Percentiles rank a stretch among this genome's conserved stretches.
phyloP scores from a whole-genome alignment of 2,888 invertebrate genomes.

The Epiblema foenella region DNA sequence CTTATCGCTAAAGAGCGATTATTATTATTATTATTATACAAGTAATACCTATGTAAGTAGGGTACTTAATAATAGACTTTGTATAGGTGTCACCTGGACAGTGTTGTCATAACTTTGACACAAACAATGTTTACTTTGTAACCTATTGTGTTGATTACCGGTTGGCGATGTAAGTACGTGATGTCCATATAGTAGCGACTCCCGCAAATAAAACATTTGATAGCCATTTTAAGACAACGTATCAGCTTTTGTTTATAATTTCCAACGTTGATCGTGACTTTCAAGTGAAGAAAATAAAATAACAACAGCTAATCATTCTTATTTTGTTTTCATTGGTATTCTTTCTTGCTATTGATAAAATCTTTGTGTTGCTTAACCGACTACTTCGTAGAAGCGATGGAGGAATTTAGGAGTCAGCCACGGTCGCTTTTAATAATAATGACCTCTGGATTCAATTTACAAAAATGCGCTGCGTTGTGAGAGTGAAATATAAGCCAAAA shows the following conservation, averaged over 20 bases:
- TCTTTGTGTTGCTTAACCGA: not conserved
- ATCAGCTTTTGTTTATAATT: not conserved
- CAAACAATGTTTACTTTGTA: not conserved
- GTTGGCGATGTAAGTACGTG: not conserved
- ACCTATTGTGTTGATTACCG: constrained; percentile 2
- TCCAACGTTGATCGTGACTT: not conserved
- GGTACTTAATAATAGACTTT: not conserved
- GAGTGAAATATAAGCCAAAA: too few species aligned
- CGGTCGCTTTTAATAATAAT: not conserved
- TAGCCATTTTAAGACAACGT: not conserved
- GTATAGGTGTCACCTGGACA: constrained; percentile 1
- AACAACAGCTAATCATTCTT: not conserved
- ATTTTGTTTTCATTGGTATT: not conserved
- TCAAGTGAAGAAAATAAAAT: not conserved
- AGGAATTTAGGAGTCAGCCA: not conserved
- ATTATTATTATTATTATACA: not conserved
- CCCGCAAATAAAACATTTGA: not conserved
- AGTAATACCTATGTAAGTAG: not conserved
- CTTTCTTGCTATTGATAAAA: not conserved
- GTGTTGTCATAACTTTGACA: not conserved
- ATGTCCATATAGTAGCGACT: not conserved
- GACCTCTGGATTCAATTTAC: not conserved
- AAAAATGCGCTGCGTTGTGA: too few species aligned
- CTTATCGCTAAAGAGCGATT: too few species aligned
- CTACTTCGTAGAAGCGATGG: not conserved